Evolutionary conservation across 1,140 invertebrate species (phyloP).

Genomic region (Neelides sp.): DNA sequence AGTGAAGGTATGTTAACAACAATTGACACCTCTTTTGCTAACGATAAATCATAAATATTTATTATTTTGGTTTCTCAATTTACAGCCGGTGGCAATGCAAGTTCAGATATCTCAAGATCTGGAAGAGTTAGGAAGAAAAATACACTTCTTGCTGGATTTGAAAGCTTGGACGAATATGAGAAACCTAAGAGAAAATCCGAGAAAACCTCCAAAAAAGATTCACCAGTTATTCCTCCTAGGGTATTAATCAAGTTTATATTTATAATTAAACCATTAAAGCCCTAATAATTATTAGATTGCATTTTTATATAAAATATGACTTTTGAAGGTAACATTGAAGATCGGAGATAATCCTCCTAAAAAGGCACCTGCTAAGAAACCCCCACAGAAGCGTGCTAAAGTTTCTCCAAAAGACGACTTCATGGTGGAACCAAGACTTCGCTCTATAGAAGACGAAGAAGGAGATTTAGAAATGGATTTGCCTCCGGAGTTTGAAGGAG

Average conservation of each 20-base stretch:
- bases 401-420: background rate
- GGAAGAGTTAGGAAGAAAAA: constrained; percentile 29
- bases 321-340: background rate
- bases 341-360: background rate
- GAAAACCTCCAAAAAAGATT: constrained; percentile 12
- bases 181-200: constrained; percentile 13
- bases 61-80: background rate
- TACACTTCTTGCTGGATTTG: constrained; percentile 24
- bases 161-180: constrained; percentile 22
- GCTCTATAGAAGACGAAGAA: constrained; percentile 8
- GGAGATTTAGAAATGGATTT: constrained; percentile 28
- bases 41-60: background rate
- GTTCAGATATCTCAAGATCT: constrained; percentile 22
- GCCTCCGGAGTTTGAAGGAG: constrained; percentile 17
- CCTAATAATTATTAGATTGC: background rate
- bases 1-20: background rate
- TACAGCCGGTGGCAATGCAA: no score
- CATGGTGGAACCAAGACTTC: no score
- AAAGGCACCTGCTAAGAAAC: background rate
- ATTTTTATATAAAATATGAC: background rate
- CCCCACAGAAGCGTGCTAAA: background rate
- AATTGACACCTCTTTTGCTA: background rate
- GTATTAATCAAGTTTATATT: background rate
- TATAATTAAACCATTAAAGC: background rate
- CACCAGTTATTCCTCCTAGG: background rate